phyloP scores from a whole-genome alignment of 2,113 vertebrate species.

The Enhydra lutris region DNA sequence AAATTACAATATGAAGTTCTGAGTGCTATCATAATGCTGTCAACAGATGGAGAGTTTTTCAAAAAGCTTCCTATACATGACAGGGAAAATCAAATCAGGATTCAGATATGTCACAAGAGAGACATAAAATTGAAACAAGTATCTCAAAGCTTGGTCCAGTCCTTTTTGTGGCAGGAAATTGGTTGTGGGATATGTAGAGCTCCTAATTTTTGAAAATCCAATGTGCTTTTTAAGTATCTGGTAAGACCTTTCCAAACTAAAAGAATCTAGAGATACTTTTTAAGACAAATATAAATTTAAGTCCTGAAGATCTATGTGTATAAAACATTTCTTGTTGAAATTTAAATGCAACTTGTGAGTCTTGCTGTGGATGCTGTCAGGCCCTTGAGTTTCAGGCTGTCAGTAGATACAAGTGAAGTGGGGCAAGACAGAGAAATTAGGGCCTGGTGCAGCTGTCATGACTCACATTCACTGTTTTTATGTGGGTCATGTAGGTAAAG shows the following conservation, averaged over 20 bases:
- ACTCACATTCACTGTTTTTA: neutral
- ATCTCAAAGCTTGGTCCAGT: neutral
- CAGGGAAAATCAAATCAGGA: neutral
- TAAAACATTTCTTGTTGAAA: neutral
- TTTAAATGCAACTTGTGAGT: neutral
- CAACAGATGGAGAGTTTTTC: neutral
- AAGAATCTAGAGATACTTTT: constrained; percentile 10
- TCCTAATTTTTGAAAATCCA: neutral
- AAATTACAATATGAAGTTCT: neutral
- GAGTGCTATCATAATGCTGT: neutral
- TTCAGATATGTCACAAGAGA: neutral
- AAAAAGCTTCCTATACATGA: neutral
- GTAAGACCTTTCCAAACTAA: neutral
- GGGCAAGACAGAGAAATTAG: neutral
- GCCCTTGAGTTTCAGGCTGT: neutral
- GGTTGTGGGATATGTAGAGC: neutral
- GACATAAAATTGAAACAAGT: neutral
- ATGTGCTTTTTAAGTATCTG: neutral
- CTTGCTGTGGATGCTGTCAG: neutral
- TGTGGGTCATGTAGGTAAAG: neutral
- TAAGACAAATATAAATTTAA: neutral
- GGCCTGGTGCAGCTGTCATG: neutral
- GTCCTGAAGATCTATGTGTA: neutral
- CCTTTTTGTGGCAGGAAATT: neutral
- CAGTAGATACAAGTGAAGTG: neutral